These are phyloP conservation scores for Coreius guichenoti DNA, from an alignment of 2,797 vertebrate genomes.

Conservation along the genomic window DNA sequence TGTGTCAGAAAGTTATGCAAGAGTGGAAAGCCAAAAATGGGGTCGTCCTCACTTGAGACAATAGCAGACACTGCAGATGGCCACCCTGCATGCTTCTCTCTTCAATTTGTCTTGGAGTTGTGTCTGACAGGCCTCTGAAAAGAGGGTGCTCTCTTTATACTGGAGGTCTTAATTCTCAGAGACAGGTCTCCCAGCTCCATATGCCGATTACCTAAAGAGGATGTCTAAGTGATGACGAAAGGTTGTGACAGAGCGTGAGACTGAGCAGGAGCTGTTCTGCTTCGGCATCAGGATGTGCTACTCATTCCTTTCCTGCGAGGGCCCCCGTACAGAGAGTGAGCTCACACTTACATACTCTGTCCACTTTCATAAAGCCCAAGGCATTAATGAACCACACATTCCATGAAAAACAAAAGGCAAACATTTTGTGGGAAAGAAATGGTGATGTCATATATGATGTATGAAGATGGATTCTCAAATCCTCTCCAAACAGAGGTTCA, in stretches of 20 bases:
- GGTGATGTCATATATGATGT: slow-evolving; percentile 28
- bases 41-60: background rate
- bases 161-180: slow-evolving; percentile 15
- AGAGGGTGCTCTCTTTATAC: slow-evolving; percentile 20
- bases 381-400: slow-evolving; percentile 24
- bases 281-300: slow-evolving; percentile 46
- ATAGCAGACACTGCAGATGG: slow-evolving; percentile 15
- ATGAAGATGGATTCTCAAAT: slow-evolving; percentile 27
- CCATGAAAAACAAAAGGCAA: slow-evolving; percentile 30
- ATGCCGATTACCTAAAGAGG: slow-evolving; percentile 43
- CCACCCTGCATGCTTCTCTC: slow-evolving; percentile 7
- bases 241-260: slow-evolving; percentile 45
- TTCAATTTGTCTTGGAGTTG: slow-evolving; percentile 22
- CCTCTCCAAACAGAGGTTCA: background rate
- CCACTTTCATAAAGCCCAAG: slow-evolving; percentile 8
- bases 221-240: slow-evolving; percentile 56
- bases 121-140: slow-evolving; percentile 33
- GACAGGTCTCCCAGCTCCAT: slow-evolving; percentile 25
- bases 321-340: slow-evolving; percentile 27
- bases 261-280: slow-evolving; percentile 39
- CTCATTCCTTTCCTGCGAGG: slow-evolving; percentile 22
- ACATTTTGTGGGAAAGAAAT: slow-evolving; percentile 31
- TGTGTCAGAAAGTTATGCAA: slow-evolving; percentile 35
- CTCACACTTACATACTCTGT: slow-evolving; percentile 10
- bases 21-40: background rate